A percentile compares a stretch with the other conserved stretches of the same genome.
These are phyloP conservation scores for Rotaria sp. DNA, from an alignment of 2,888 invertebrate genomes.

Conservation along the genomic window DNA sequence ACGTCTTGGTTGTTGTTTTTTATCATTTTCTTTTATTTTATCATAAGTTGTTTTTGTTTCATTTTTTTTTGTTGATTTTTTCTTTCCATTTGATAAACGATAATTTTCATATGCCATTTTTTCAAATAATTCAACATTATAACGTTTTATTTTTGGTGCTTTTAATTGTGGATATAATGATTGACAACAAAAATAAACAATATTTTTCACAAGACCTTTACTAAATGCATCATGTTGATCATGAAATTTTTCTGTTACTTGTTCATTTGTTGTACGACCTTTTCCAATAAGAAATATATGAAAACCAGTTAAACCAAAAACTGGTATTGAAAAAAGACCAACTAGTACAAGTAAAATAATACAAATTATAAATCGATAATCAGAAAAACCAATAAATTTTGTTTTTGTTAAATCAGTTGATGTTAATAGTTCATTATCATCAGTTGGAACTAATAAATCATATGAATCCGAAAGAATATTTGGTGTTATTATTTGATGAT, in stretches of 20 bases:
- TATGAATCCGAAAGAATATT: not conserved
- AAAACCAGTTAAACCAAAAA: constrained; percentile 92
- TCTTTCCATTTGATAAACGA: not conserved
- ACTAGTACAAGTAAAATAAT: constrained; percentile 53
- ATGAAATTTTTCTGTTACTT: constrained; percentile 58
- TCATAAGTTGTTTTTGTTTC: not conserved
- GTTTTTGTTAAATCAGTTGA: not conserved
- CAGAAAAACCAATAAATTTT: not conserved
- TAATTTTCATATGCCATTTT: not conserved
- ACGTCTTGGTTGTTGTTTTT: not conserved
- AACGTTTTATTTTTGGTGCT: not conserved
- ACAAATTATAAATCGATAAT: constrained; percentile 41
- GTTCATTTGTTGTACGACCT: constrained; percentile 96
- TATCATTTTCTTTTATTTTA: not conserved
- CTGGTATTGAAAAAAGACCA: constrained; percentile 82
- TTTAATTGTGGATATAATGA: not conserved
- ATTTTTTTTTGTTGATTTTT: not conserved
- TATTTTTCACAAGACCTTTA: constrained; percentile 28
- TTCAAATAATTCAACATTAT: not conserved
- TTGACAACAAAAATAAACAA: not conserved
- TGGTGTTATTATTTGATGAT: not conserved
- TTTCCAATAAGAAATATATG: constrained; percentile 91
- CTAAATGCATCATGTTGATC: constrained; percentile 25
- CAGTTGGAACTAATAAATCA: not conserved
- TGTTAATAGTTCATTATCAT: not conserved